Evolutionary conservation across 2,888 invertebrate genomes (phyloP), one percentile per base, ranked within the genome.

Genomic region (Tanytarsus gracilentus): DNA sequence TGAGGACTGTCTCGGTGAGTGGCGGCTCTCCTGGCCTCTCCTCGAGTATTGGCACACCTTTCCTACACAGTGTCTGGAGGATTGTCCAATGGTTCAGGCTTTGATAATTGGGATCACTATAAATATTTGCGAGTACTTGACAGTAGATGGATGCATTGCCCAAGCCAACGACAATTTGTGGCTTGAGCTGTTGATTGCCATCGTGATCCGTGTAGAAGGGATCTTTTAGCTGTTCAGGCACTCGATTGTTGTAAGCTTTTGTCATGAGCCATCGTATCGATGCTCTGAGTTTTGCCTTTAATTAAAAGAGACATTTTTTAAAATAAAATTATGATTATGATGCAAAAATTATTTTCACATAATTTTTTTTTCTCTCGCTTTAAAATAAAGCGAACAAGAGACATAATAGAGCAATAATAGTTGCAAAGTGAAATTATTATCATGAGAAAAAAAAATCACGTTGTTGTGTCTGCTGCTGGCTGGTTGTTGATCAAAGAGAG

Each of bases 121-220:
- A 96, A 77, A 96, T 88, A 79, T 93, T 93, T 68, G 90, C 88
- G 73, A 96, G 78, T 62, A 95, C 93, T 74, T 89, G 80, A 76
- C 95, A 95, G 78, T 95, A 96, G 64, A 96, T 80, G 75, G 95
- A 94, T 66, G 94, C 94, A 77, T 88, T 94, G 67, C 94, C 92
- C 71, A 97, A 78, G 59, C 88, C 85, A 67, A 93, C 92, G 64
- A 89, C 85, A 71, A 97, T 87, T 71, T 88, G 88, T 58, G 95
- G 96, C 76, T 95, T 95, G 68, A 96, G 79, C 74, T 92, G 91
- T 74, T 92, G 91, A 75, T 89, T 88, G 71, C 92, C 94, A 83
- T 94, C 93, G 77, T 91, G 88, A 78, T 94, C 94, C 71, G 88
- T 83, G 76, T 95, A 96, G 77, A 94, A 95, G 63, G 95, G 95